These are phyloP conservation scores for Diacarnus erythraeanus DNA, from an alignment of 37 sponge, comb jelly and placozoan species.

Conservation along the genomic window DNA sequence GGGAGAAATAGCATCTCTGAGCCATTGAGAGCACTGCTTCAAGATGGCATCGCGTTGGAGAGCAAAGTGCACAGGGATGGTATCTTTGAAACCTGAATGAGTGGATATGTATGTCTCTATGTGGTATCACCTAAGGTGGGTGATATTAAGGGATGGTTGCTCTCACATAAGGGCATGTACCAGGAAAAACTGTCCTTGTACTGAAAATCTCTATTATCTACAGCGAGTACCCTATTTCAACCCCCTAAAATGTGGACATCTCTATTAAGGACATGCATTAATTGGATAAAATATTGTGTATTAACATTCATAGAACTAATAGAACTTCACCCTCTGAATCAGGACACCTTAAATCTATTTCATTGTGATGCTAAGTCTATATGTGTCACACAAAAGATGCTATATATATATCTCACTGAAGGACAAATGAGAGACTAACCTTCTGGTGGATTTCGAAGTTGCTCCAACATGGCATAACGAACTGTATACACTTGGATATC, in stretches of 20 bases:
- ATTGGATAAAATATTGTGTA: no score
- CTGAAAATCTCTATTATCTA: no score
- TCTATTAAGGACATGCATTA: no score
- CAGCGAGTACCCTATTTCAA: no score
- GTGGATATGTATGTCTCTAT: neutral
- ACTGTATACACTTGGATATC: conserved; percentile 73
- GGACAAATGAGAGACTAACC: conserved; percentile 51
- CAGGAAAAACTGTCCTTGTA: neutral
- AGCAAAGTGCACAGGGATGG: conserved; percentile 73
- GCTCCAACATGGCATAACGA: conserved; percentile 84
- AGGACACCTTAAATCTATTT: no score
- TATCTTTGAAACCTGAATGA: conserved; percentile 72
- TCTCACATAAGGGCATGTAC: neutral
- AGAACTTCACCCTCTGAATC: no score
- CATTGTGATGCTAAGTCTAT: no score
- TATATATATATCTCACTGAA: no score
- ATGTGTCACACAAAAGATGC: no score
- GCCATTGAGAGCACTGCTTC: conserved; percentile 79
- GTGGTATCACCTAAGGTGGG: no score
- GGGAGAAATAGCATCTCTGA: conserved; percentile 52
- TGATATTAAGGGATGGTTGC: neutral
- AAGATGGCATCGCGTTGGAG: conserved; percentile 63
- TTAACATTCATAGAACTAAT: no score
- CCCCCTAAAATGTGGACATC: no score
- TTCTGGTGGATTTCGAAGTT: conserved; percentile 74